These are phyloP conservation scores for Acridotheres tristis DNA, from an alignment of 2,797 vertebrate species.

Conservation along the genomic window DNA sequence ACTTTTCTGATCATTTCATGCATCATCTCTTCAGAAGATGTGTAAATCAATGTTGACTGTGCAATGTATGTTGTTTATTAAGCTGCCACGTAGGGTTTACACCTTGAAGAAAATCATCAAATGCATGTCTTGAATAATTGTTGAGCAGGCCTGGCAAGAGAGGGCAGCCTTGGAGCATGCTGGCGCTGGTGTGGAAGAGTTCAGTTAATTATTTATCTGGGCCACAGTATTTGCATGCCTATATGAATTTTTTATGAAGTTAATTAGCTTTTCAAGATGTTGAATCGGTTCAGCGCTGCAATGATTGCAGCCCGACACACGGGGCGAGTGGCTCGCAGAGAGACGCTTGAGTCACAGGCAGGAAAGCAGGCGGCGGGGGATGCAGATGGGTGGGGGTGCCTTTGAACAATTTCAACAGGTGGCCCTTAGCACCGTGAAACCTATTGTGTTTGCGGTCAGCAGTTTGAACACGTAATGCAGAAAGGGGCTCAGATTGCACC, in stretches of 20 bases:
- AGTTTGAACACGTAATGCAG: not conserved
- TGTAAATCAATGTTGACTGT: slow-evolving; percentile 81
- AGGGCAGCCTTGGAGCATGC: slow-evolving; percentile 73
- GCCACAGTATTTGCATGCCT: slow-evolving; percentile 78
- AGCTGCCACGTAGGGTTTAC: slow-evolving; percentile 67
- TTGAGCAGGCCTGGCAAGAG: slow-evolving; percentile 76
- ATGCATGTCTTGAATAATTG: slow-evolving; percentile 71
- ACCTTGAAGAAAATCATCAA: slow-evolving; percentile 74
- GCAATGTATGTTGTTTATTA: slow-evolving; percentile 79
- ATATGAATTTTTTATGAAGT: slow-evolving; percentile 80
- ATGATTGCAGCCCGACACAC: slow-evolving; percentile 69
- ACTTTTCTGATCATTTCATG: slow-evolving; percentile 81
- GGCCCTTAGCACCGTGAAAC: slow-evolving; percentile 27
- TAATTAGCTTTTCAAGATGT: slow-evolving; percentile 83
- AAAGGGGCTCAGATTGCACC: slow-evolving; percentile 49
- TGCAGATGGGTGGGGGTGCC: not conserved
- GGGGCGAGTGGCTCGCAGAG: slow-evolving; percentile 27
- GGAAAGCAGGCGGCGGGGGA: slow-evolving; percentile 21
- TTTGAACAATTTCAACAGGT: slow-evolving; percentile 51
- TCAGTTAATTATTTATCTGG: slow-evolving; percentile 81
- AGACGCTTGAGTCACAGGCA: slow-evolving; percentile 29
- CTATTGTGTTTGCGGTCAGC: slow-evolving; percentile 55
- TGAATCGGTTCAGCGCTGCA: slow-evolving; percentile 73
- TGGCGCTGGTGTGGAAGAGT: slow-evolving; percentile 63
- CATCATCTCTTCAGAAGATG: slow-evolving; percentile 81